A percentile compares a stretch with the other conserved stretches of the same genome.
These are phyloP conservation scores for Rhodeus uyekii DNA, from an alignment of 2,797 vertebrate species.

Conservation along the genomic window DNA sequence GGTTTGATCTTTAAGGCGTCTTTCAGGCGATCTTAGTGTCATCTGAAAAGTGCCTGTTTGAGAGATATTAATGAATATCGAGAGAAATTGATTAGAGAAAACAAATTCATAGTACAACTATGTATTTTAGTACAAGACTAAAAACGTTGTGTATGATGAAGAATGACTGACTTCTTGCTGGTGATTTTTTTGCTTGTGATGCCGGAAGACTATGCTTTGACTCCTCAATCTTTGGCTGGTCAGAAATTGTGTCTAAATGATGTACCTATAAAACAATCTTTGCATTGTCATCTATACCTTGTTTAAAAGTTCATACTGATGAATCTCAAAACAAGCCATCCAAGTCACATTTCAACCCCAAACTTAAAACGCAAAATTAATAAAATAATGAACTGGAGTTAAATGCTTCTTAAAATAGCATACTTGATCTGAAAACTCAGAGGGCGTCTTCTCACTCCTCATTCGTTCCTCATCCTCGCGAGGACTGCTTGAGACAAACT, in stretches of 20 bases:
- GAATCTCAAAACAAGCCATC: not conserved
- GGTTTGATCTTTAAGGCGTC: constrained; percentile 7
- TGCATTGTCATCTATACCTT: not conserved
- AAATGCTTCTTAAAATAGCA: not conserved
- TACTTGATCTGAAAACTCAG: constrained; percentile 14
- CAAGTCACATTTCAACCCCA: not conserved
- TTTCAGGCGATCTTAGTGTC: constrained; percentile 36
- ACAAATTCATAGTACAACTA: not conserved
- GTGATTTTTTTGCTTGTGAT: constrained; percentile 16
- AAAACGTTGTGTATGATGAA: not conserved
- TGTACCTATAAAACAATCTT: constrained; percentile 25
- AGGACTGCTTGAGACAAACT: not conserved
- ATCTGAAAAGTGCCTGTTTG: constrained; percentile 48
- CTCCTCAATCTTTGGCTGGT: not conserved
- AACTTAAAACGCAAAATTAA: not conserved
- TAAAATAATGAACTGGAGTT: not conserved
- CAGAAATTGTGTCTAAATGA: not conserved
- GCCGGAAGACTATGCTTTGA: not conserved
- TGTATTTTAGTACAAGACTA: no score
- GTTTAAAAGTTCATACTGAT: not conserved
- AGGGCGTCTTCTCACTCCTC: not conserved
- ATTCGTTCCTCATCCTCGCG: not conserved
- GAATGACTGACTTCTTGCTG: constrained; percentile 10
- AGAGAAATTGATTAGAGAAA: not conserved
- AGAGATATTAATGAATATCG: not conserved